Evolutionary conservation across 2,888 invertebrate species (phyloP), one percentile per base, ranked within the genome.

Genomic region (Liposcelis brunnea): DNA sequence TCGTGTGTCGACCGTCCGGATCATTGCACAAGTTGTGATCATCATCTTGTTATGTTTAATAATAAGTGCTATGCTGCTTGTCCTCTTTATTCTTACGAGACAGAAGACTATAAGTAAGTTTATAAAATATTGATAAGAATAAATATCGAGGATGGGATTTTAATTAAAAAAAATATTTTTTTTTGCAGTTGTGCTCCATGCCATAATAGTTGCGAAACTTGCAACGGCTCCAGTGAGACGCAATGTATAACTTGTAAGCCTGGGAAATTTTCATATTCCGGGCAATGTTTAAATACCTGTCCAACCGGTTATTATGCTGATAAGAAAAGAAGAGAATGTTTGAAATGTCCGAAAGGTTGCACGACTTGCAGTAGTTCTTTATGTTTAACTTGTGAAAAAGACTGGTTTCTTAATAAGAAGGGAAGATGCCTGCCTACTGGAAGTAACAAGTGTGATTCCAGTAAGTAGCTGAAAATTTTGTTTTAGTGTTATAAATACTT

Each of bases 11-110:
- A 84, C 53, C 71, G 79, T 51, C 80, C 85, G 3, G 81, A 85
- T 54, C 75, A 76, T 51, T 90, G 90, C 58, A 83, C 81, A 34
- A 84, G 82, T 52, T 90, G 90, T 60, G 86, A 87, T 56, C 86
- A 86, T 61, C 85, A 89, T 58, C 67, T 90, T 50, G 78, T 89
- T 43, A 74, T 89, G 56, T 77, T 81, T 59, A 77, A 80, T 51
- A 81, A 80, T 55, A 78, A 78, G 55, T 90, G 90, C 62, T 71
- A 83, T 54, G 80, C 87, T 5, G 75, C 83, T 0, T 90, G 90
- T 63, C 89, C 89, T 0, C 59, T 74, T 12, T 75, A 80, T 52
- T 83, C 81, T 36, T 89, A 75, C 58, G 89, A 89, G 64, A 85
- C 84, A 2, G 82, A 86, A 56, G 86, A 89, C 60, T 84, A 87